Percentiles rank a stretch among this genome's conserved stretches.
Conservation (phyloP, 2,113 vertebrate genomes). For the Brachypteracias leptosomus region DNA sequence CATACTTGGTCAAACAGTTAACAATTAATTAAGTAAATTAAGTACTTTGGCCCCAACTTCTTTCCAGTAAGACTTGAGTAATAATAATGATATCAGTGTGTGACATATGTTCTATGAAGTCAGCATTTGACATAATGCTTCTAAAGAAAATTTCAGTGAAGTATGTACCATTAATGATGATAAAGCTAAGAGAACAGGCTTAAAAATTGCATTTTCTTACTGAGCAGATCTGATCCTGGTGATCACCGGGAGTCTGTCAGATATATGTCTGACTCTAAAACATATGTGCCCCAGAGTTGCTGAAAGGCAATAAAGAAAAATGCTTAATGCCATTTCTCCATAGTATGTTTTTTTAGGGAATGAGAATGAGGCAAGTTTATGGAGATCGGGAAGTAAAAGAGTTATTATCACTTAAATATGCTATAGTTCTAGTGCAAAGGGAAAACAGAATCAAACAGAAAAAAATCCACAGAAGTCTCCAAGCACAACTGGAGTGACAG, state of each 20-base stretch:
- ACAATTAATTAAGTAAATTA: slow-evolving; percentile 50
- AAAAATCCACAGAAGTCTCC: background rate
- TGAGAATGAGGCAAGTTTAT: background rate
- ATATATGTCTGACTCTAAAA: background rate
- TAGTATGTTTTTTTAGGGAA: background rate
- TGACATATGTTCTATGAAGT: slow-evolving; percentile 54
- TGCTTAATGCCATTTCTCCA: background rate
- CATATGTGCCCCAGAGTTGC: background rate
- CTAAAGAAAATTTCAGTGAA: slow-evolving; percentile 6
- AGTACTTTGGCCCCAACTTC: slow-evolving; percentile 21
- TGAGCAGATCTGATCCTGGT: slow-evolving; percentile 1
- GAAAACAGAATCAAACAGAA: background rate
- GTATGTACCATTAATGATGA: background rate
- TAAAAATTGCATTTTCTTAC: background rate
- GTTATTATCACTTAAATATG: background rate
- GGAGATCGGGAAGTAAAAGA: background rate
- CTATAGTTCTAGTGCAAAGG: background rate
- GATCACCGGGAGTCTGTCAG: background rate
- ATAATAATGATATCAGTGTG: slow-evolving; percentile 4
- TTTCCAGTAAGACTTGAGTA: slow-evolving; percentile 47
- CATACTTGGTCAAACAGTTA: slow-evolving; percentile 38
- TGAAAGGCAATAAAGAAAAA: background rate
- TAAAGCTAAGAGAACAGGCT: background rate
- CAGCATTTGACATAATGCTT: slow-evolving; percentile 33
- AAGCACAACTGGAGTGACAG: background rate